Evolutionary conservation across 2,113 vertebrate genomes (phyloP), one percentile per base, ranked within the genome.

Genomic region (Condylura cristata): DNA sequence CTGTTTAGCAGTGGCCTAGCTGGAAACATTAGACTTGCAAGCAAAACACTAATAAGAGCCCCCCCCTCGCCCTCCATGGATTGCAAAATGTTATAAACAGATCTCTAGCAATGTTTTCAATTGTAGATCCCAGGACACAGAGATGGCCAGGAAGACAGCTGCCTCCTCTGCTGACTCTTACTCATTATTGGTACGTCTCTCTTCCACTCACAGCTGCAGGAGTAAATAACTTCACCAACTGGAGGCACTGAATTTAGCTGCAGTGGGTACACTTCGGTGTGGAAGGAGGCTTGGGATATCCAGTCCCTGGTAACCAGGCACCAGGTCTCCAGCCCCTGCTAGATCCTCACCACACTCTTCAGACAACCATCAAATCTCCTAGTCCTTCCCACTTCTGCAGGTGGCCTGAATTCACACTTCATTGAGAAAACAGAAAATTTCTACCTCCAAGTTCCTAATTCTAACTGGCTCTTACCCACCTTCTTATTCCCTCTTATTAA

Each of bases 1-100:
- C 34, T 71, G 78, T 28, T 72, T n/a, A 78, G 46, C 60, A 39
- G 70, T 24, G 22, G 37, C 83, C 60, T 71, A 37, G n/a, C 48
- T 86, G 28, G 61, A 94, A 94, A 61, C 48, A 53, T 80, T 34
- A 68, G 79, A 71, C 76, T 74, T 58, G 84, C 41, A 82, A 48
- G 91, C 91, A 92, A 89, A 68, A 70, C 17, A 8, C 60, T 78
- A 37, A 68, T 61, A 87, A 82, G 48, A 86, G 72, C 65, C 75
- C 37, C 28, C 32, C 44, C 22, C 34, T 90, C 26, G 5, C 58
- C 41, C 66, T 92, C 53, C 44, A 22, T 24, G 60, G 86, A 74
- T 94, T 94, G 84, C 78, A 95, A 93, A 94, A 92, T 44, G 74
- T 68, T 91, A 32, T 78, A 94, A 96, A 96, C 86, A 90, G 86